Evolutionary conservation across 2,113 vertebrate species (phyloP).

Genomic region (Lasiurus cinereus): DNA sequence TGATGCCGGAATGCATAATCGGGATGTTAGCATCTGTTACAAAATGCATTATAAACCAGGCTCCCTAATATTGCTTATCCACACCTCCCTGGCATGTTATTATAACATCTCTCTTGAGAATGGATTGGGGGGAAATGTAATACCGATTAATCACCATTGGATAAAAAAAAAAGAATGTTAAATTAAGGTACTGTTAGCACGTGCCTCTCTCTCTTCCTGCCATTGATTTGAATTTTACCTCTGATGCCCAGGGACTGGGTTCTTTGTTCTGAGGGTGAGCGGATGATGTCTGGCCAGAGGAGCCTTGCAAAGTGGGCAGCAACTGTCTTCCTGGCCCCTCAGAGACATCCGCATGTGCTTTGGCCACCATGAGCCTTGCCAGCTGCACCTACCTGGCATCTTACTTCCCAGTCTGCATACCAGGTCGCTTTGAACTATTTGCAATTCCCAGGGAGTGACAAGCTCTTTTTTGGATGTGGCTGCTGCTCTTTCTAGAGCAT

Average conservation of each 20-base stretch:
- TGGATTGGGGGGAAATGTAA: conserved; percentile 71
- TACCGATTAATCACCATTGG: conserved; percentile 76
- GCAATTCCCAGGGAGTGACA: not conserved
- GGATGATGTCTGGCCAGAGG: not conserved
- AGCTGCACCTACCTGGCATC: not conserved
- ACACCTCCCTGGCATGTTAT: conserved; percentile 82
- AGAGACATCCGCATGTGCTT: not conserved
- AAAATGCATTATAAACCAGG: conserved; percentile 73
- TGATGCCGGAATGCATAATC: conserved; percentile 82
- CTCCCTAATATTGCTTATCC: conserved; percentile 71
- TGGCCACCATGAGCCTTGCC: fast-evolving
- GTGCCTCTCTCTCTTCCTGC: not conserved
- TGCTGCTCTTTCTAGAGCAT: not conserved
- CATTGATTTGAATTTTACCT: not conserved
- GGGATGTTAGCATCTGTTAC: conserved; percentile 80
- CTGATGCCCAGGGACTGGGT: not conserved
- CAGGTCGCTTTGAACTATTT: not conserved
- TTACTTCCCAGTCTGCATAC: not conserved
- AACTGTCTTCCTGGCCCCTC: not conserved
- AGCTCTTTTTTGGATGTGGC: not conserved
- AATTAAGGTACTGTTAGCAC: conserved; percentile 48
- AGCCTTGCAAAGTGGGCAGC: not conserved
- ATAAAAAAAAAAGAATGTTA: conserved; percentile 55
- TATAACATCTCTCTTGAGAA: conserved; percentile 81
- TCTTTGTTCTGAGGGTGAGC: not conserved